phyloP scores from a whole-genome alignment of 2,797 vertebrate genomes.

The Takifugu rubripes region DNA sequence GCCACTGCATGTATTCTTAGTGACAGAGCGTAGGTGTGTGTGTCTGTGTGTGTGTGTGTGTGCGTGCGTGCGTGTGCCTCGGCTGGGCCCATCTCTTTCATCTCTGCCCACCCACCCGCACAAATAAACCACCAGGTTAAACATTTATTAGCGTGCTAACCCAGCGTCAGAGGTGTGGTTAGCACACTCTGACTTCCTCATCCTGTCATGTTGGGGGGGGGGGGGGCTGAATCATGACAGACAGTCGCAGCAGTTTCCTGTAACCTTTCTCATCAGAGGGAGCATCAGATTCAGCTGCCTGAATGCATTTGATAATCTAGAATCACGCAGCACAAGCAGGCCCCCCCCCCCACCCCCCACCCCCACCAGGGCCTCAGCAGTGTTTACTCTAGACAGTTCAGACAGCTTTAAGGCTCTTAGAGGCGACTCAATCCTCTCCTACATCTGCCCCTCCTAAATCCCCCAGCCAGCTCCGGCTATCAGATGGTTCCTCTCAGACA shows the following conservation, averaged over 20 bases:
- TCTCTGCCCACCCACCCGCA: conserved; percentile 37
- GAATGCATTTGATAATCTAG: conserved; percentile 10
- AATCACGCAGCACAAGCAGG: conserved; percentile 11
- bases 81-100: conserved; percentile 66
- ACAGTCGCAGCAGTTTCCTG: conserved; percentile 37
- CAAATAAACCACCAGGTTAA: conserved; percentile 36
- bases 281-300: conserved; percentile 11
- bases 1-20: too few species aligned
- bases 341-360: not conserved
- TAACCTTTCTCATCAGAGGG: too few species aligned
- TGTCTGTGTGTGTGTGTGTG: conserved; percentile 14
- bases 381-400: conserved; percentile 59
- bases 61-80: conserved; percentile 27
- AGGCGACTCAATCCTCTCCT: conserved; percentile 58
- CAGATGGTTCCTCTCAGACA: conserved; percentile 44
- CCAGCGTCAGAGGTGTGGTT: conserved; percentile 50
- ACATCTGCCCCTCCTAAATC: conserved; percentile 63
- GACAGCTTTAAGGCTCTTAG: conserved; percentile 72
- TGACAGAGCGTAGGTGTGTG: conserved; percentile 5
- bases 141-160: conserved; percentile 58
- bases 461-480: conserved; percentile 38
- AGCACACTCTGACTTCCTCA: conserved; percentile 44
- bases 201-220: conserved; percentile 50
- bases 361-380: conserved; percentile 8
- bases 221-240: conserved; percentile 57